Conservation (phyloP, 2,113 vertebrate species). For the Campylomormyrus tamandua region DNA sequence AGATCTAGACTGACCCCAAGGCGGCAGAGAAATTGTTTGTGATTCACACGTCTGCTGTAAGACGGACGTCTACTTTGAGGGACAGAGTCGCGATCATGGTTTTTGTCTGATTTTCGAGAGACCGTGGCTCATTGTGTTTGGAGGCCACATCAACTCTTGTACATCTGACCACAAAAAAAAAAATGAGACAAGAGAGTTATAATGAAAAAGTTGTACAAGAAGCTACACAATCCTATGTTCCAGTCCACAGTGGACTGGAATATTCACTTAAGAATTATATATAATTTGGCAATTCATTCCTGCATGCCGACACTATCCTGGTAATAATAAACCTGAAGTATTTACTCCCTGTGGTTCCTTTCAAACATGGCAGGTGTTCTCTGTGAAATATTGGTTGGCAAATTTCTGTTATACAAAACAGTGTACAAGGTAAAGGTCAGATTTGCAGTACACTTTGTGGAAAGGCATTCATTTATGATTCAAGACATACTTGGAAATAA, state of each 20-base stretch:
- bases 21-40: conserved; percentile 45
- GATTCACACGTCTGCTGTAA: background rate
- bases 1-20: conserved; percentile 58
- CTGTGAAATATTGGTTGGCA: background rate
- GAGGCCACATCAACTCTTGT: background rate
- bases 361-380: background rate
- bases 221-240: background rate
- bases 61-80: background rate
- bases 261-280: background rate
- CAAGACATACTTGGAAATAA: background rate
- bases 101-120: background rate
- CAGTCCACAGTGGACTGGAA: background rate
- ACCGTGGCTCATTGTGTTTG: background rate
- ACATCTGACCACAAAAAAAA: background rate
- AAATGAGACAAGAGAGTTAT: background rate
- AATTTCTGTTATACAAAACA: conserved; percentile 2
- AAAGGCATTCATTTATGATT: conserved; percentile 10
- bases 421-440: conserved; percentile 12
- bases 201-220: background rate
- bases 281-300: background rate
- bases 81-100: background rate
- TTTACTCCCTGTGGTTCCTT: background rate
- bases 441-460: background rate
- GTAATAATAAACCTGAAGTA: background rate
- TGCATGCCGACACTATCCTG: background rate